Conservation (phyloP, 2,113 vertebrate species). For the Donacobius atricapilla region DNA sequence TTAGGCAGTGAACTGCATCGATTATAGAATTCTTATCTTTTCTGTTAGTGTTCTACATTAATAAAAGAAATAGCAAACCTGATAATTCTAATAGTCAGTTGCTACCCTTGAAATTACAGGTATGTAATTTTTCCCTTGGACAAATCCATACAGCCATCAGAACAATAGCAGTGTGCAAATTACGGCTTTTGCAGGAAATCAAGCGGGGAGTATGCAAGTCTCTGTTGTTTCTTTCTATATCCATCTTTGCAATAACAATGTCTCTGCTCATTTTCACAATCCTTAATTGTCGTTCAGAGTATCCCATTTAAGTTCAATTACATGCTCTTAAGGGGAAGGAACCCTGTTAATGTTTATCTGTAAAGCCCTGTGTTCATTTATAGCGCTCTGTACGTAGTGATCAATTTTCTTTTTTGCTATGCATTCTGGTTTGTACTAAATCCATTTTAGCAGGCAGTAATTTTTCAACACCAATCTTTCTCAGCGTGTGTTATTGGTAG, state of each 20-base stretch:
- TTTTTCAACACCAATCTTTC: constrained; percentile 41
- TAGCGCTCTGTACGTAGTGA: constrained; percentile 37
- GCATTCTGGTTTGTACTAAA: constrained; percentile 23
- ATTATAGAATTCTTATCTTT: constrained; percentile 12
- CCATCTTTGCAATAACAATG: constrained; percentile 43
- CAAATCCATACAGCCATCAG: neutral
- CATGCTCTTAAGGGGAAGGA: constrained; percentile 42
- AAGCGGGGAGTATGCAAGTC: neutral
- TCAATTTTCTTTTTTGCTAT: constrained; percentile 47
- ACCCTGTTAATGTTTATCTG: constrained; percentile 55
- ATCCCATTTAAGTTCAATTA: constrained; percentile 56
- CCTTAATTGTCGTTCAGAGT: constrained; percentile 40
- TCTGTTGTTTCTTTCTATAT: constrained; percentile 19
- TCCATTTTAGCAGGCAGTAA: constrained; percentile 44
- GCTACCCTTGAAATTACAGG: constrained; percentile 26
- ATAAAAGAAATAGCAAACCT: constrained; percentile 22
- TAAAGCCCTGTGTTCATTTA: constrained; percentile 48
- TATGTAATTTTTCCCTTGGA: constrained; percentile 39
- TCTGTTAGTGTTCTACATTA: constrained; percentile 10
- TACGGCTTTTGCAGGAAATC: constrained; percentile 4
- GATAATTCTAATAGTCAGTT: constrained; percentile 5
- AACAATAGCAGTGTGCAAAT: constrained; percentile 22
- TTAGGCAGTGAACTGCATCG: neutral
- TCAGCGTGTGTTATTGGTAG: constrained; percentile 23
- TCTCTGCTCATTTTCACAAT: constrained; percentile 41